Conservation (phyloP, 2,888 invertebrate species). For the Tanypteryx hageni region DNA sequence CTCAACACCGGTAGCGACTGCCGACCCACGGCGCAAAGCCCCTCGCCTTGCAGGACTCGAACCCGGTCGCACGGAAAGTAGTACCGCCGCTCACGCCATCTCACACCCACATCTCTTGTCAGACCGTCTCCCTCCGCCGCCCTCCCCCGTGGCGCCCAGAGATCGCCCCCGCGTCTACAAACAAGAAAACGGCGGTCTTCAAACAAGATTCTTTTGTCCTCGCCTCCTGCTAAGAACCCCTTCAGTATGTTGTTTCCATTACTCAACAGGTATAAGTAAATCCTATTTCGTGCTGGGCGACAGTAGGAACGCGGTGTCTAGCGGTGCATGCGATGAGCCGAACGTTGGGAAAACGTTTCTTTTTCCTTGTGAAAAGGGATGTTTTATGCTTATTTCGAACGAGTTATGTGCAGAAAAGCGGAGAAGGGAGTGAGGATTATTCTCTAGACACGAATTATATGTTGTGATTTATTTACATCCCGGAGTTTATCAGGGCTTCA, state of each 20-base stretch:
- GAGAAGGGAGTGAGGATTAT: too few species aligned
- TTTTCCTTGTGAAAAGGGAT: background rate
- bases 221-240: constrained; percentile 29
- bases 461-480: too few species aligned
- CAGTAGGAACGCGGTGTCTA: background rate
- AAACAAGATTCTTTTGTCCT: constrained; percentile 54
- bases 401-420: too few species aligned
- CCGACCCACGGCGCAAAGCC: constrained; percentile 37
- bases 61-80: constrained; percentile 52
- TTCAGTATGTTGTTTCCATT: constrained; percentile 33
- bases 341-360: background rate
- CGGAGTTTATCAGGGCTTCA: too few species aligned
- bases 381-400: too few species aligned
- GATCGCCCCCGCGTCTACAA: constrained; percentile 32
- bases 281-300: background rate
- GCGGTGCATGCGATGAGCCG: background rate
- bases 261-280: constrained; percentile 61
- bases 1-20: constrained; percentile 10
- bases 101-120: background rate
- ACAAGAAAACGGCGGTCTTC: constrained; percentile 47
- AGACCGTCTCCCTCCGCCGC: background rate
- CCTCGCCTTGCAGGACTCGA: constrained; percentile 40
- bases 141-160: constrained; percentile 1
- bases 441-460: too few species aligned
- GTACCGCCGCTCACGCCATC: constrained; percentile 38